Base-by-base conservation (phyloP, 1,140 invertebrate genomes). In the Pseudomyrmex pallidus region DNA sequence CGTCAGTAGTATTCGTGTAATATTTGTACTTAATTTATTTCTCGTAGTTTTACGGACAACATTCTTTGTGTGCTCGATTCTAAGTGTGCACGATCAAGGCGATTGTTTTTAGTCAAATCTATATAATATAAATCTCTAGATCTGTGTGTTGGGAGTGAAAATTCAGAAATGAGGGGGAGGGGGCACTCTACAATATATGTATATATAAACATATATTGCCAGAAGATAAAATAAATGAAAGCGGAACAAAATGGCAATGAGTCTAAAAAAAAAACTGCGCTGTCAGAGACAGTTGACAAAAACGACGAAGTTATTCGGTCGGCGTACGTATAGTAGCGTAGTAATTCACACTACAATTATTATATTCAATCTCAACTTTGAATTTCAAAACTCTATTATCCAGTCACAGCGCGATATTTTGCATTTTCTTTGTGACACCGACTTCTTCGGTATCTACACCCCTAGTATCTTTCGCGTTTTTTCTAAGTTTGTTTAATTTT, bases 21-120 rank as follows among this genome's bases (percentile, higher is more conserved):
- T 89, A 89, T 89, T 85, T 64, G 85, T 83, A 70, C 82, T 78
- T 82, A 90, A 83, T 73, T 88, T 85, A 90, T 90, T 85, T 87
- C 87, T 35, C 35, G 35, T 35, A 89, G 85, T 77, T 88, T 91
- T 87, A 90, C 87, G 84, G 82, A 88, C 85, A 82, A 86, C 82
- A 62, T 63, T 76, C 68, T 64, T 86, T 85, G 70, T 13, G 73
- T 44, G 17, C 22, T 74, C 73, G 17, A 63, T 44, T 70, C n/a
- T 52, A 35, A 22, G 9, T 22, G 12, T 20, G 67, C 50, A 54
- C 50, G 50, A 35, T 15, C 61, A 66, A 66, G 44, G 25, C 74
- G 25, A 64, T 44, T 46, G 25, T 52, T 63, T 63, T 76, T 35
- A 52, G 5, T 77, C 62, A 20, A 54, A 13, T 10, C n/a, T 54